Evolutionary conservation across 2,888 invertebrate species (phyloP).

Genomic region (Catocala nupta): DNA sequence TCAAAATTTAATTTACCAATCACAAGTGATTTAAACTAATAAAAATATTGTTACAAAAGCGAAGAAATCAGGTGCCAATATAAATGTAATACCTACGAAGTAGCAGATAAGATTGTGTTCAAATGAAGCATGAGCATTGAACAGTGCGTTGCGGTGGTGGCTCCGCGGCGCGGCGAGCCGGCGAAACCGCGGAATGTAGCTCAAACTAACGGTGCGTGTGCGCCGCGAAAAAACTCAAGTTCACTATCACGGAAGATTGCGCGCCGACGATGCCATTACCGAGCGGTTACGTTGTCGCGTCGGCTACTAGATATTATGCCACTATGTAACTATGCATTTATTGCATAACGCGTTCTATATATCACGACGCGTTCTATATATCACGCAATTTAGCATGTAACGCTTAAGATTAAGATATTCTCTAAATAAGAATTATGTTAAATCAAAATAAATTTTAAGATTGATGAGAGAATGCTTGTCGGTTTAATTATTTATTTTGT

Average conservation of each 20-base stretch:
- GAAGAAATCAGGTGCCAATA: conserved; percentile 29
- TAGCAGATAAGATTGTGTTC: conserved; percentile 52
- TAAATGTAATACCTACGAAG: conserved; percentile 43
- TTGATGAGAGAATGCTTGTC: too few species aligned
- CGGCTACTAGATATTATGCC: conserved; percentile 64
- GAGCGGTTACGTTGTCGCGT: conserved; percentile 80
- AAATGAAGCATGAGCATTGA: conserved; percentile 48
- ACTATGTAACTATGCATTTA: conserved; percentile 63
- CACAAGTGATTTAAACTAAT: conserved; percentile 4
- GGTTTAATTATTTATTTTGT: too few species aligned
- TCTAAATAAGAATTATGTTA: too few species aligned
- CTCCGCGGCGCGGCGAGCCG: conserved; percentile 70
- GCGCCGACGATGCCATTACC: conserved; percentile 71
- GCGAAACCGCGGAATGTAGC: conserved; percentile 84
- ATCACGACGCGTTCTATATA: conserved; percentile 54
- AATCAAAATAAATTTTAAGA: too few species aligned
- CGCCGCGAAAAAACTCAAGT: conserved; percentile 85
- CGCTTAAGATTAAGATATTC: neutral
- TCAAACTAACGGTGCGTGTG: conserved; percentile 81
- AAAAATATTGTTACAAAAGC: conserved; percentile 20
- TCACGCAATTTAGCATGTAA: conserved; percentile 32
- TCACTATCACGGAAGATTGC: conserved; percentile 87
- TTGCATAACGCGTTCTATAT: conserved; percentile 66
- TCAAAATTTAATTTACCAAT: conserved; percentile 5
- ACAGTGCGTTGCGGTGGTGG: conserved; percentile 62